Evolutionary conservation across 2,888 invertebrate genomes (phyloP), one percentile per base, ranked within the genome.

Genomic region (Diachrysia chrysitis): DNA sequence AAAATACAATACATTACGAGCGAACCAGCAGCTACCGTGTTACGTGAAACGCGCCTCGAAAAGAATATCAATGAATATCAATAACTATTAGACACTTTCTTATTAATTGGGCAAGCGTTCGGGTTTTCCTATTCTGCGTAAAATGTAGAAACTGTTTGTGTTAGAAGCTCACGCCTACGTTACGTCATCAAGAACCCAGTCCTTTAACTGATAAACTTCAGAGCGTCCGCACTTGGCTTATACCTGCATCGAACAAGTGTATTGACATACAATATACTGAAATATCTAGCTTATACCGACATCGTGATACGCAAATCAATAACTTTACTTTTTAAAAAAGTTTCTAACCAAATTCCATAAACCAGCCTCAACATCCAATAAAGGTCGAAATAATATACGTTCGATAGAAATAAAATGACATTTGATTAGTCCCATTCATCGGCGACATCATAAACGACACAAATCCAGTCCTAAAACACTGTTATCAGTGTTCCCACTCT

Each of bases 401-500:
- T 69, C 61, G 32, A 79, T 64, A 73, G 66, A 73, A 74, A 82
- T 79, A 53, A 78, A 82, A 80, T 76, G 81, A 77, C 78, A 73
- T 78, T 84, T 81, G 84, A 85, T 84, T 81, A 83, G 80, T 83
- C 84, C 84, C 90, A 90, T 92, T 91, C 90, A 92, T 89, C 85
- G 87, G 83, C 82, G 81, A 84, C 83, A 83, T 84, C 85, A 85
- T 85, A 90, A 90, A 90, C 86, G 89, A 92, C 91, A 90, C 85
- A 85, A 88, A 89, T 90, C 84, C 87, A 83, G 85, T 88, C 84
- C 89, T 89, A 93, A 93, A 94, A 93, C 93, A 92, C 92, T 90
- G 93, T 94, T 94, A 95, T 95, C 95, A 92, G 84, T 88, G 89
- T 92, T 92, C 91, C 93, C 93, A 93, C 93, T 95, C 93, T 92